A percentile compares a stretch with the other conserved stretches of the same genome.
Evolutionary conservation across 2,113 vertebrate species (phyloP).

Genomic region (Brachyhypopomus occidentalis): DNA sequence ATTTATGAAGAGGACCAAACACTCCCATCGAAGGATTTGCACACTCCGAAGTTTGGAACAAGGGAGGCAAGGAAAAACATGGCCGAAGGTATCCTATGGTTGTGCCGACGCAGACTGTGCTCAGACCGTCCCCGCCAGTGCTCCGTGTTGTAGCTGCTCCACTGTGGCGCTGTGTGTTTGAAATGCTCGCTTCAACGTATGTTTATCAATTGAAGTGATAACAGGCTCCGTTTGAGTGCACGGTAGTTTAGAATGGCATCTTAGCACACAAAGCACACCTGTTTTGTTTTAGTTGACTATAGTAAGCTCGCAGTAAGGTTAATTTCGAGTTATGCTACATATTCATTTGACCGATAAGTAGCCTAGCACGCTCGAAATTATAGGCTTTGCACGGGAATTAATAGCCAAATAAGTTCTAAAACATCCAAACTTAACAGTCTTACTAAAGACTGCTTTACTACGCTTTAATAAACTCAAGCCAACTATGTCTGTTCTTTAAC

Average conservation of each 20-base stretch:
- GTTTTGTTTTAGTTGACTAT: conserved; percentile 25
- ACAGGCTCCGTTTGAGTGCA: not conserved
- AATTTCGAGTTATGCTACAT: not conserved
- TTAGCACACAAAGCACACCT: conserved; percentile 27
- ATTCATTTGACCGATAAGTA: conserved; percentile 7
- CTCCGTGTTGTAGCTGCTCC: conserved; percentile 61
- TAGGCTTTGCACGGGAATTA: not conserved
- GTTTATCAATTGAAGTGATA: not conserved
- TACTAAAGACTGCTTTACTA: not conserved
- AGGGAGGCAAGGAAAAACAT: conserved; percentile 83
- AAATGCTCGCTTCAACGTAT: not conserved
- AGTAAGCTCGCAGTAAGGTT: conserved; percentile 1
- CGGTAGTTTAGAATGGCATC: not conserved
- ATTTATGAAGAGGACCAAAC: conserved; percentile 78
- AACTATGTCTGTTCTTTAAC: conserved; percentile 29
- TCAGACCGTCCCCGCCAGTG: conserved; percentile 70
- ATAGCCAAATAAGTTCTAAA: not conserved
- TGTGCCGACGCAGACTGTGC: conserved; percentile 70
- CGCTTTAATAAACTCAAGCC: conserved; percentile 15
- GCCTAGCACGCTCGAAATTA: not conserved
- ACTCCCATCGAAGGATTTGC: conserved; percentile 80
- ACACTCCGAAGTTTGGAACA: conserved; percentile 79
- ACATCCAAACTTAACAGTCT: not conserved
- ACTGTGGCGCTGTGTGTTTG: conserved; percentile 18
- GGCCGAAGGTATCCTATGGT: conserved; percentile 81